Percentiles rank a stretch among this genome's conserved stretches.
These are phyloP conservation scores for Leucoma salicis DNA, from an alignment of 2,888 invertebrate species.

Conservation along the genomic window DNA sequence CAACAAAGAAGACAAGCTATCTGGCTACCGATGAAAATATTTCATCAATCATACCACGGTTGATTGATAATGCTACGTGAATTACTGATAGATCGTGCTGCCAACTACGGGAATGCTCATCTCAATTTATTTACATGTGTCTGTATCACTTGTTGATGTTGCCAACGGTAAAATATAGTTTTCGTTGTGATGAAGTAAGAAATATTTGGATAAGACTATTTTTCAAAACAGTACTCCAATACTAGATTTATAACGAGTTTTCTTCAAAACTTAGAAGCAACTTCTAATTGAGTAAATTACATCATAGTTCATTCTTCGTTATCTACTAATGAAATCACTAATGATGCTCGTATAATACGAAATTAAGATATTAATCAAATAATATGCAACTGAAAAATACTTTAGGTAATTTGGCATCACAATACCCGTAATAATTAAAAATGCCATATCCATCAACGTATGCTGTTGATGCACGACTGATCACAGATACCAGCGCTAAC, in stretches of 20 bases:
- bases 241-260: no score
- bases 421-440: conserved; percentile 17
- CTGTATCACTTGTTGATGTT: conserved; percentile 77
- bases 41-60: conserved; percentile 74
- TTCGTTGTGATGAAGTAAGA: conserved; percentile 18
- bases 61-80: conserved; percentile 80
- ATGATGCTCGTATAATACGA: no score
- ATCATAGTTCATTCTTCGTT: no score
- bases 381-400: no score
- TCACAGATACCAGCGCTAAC: conserved; percentile 72
- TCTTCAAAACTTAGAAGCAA: no score
- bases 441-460: conserved; percentile 50
- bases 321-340: no score
- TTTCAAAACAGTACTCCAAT: not conserved
- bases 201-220: conserved; percentile 13
- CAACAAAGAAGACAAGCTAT: conserved; percentile 73
- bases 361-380: no score
- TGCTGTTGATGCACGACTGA: conserved; percentile 34
- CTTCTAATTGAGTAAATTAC: no score
- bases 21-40: conserved; percentile 77
- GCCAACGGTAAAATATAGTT: conserved; percentile 63
- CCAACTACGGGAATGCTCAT: conserved; percentile 67
- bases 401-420: no score
- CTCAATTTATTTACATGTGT: conserved; percentile 81
- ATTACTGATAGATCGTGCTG: conserved; percentile 78